These are phyloP conservation scores for Rhadina sibilatrix DNA, from an alignment of 2,113 vertebrate genomes.

Conservation along the genomic window DNA sequence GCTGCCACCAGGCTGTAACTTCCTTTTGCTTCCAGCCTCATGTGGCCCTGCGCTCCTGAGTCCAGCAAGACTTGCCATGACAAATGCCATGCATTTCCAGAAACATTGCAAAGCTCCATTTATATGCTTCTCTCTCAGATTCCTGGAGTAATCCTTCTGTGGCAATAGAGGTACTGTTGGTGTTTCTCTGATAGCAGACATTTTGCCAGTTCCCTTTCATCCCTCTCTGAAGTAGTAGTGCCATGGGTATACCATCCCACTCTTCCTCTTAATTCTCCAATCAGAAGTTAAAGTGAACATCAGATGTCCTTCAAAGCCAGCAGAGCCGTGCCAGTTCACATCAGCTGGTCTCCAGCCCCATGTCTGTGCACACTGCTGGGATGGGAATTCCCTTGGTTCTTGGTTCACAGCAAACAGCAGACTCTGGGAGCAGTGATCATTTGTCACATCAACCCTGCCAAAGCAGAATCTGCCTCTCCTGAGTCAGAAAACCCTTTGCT, in stretches of 20 bases:
- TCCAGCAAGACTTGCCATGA: neutral
- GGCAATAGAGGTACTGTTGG: rapidly evolving
- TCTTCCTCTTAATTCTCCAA: neutral
- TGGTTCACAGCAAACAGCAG: neutral
- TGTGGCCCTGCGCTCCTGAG: neutral
- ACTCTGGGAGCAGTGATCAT: neutral
- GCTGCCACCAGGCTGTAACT: neutral
- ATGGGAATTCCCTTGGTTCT: neutral
- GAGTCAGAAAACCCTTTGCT: neutral
- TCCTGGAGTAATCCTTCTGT: neutral
- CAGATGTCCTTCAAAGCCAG: neutral
- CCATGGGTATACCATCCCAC: neutral
- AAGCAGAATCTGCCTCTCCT: neutral
- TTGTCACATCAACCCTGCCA: neutral
- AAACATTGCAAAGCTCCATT: neutral
- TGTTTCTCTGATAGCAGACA: neutral
- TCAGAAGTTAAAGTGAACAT: neutral
- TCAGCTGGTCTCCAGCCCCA: neutral
- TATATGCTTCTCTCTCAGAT: neutral
- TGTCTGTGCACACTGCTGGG: rapidly evolving
- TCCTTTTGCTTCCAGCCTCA: neutral
- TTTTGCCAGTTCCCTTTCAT: neutral
- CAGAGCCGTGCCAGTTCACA: neutral
- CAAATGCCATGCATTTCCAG: neutral
- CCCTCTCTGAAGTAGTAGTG: neutral